These are phyloP conservation scores for Drosophila murphyi DNA, from an alignment of 1,140 invertebrate species.

Conservation along the genomic window DNA sequence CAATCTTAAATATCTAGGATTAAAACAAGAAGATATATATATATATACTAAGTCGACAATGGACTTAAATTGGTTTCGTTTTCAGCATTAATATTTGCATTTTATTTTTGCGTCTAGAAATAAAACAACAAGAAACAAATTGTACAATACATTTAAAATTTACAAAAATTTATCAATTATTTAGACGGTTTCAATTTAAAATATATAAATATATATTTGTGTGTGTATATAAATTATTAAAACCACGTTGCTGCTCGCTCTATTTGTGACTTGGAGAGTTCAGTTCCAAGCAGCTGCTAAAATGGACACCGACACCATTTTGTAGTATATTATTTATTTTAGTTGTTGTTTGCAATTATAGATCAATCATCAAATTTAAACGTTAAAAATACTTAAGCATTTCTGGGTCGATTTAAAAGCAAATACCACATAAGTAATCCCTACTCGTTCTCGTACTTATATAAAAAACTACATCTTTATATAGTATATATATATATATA, in stretches of 20 bases:
- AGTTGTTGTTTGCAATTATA: not conserved
- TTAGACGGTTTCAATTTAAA: conserved; percentile 46
- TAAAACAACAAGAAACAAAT: conserved; percentile 72
- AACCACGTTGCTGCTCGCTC: conserved; percentile 47
- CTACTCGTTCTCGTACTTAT: conserved; percentile 41
- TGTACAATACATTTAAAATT: conserved; percentile 53
- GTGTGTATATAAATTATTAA: conserved; percentile 36
- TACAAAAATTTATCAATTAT: conserved; percentile 45
- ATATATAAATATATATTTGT: conserved; percentile 40
- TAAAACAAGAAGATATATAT: no score
- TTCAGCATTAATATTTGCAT: conserved; percentile 33
- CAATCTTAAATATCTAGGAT: no score
- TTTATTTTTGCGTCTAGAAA: conserved; percentile 63
- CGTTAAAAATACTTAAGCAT: conserved; percentile 52
- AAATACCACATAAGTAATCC: conserved; percentile 64
- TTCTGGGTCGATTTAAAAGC: conserved; percentile 67
- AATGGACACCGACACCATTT: conserved; percentile 68
- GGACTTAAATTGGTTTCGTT: no score
- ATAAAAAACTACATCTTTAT: conserved; percentile 43
- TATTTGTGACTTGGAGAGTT: conserved; percentile 21
- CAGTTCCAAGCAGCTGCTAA: conserved; percentile 36
- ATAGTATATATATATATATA: conserved; percentile 48
- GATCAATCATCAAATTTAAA: conserved; percentile 13
- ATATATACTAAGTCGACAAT: no score
- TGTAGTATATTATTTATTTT: conserved; percentile 20